Conservation (phyloP, 2,797 vertebrate species). For the Macropodus opercularis region DNA sequence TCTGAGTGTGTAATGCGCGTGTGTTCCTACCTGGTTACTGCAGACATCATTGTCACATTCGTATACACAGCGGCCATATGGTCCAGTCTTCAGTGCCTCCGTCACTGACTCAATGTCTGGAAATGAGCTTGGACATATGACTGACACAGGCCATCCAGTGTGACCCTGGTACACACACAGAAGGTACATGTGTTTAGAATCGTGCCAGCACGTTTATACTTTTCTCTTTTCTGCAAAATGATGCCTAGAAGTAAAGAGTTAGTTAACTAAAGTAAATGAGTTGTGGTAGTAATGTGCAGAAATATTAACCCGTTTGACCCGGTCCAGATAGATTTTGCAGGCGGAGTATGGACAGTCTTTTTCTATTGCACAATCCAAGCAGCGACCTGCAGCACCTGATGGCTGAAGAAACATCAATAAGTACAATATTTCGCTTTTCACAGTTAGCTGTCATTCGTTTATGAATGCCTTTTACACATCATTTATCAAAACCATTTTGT, state of each 20-base stretch:
- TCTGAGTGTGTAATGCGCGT: background rate
- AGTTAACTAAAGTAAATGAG: too few relatives aligned
- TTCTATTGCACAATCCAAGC: conserved; percentile 84
- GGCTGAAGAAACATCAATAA: conserved; percentile 69
- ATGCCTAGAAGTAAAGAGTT: too few relatives aligned
- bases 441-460: too few relatives aligned
- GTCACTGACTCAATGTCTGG: conserved; percentile 86
- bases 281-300: background rate
- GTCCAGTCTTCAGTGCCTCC: conserved; percentile 80
- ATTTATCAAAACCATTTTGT: too few relatives aligned
- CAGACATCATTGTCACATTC: conserved; percentile 89
- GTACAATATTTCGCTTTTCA: too few relatives aligned
- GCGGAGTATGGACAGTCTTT: conserved; percentile 84
- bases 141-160: conserved; percentile 83
- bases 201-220: too few relatives aligned
- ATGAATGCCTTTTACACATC: too few relatives aligned
- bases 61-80: conserved; percentile 88
- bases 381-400: conserved; percentile 78
- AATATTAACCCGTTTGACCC: conserved; percentile 75
- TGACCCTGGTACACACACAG: conserved; percentile 68
- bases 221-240: too few relatives aligned
- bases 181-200: too few relatives aligned
- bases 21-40: conserved; percentile 83
- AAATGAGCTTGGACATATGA: conserved; percentile 79
- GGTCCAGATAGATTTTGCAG: conserved; percentile 85